A percentile compares a stretch with the other conserved stretches of the same genome.
Conservation (phyloP, 2,888 invertebrate genomes). For the Leucozona laternaria region DNA sequence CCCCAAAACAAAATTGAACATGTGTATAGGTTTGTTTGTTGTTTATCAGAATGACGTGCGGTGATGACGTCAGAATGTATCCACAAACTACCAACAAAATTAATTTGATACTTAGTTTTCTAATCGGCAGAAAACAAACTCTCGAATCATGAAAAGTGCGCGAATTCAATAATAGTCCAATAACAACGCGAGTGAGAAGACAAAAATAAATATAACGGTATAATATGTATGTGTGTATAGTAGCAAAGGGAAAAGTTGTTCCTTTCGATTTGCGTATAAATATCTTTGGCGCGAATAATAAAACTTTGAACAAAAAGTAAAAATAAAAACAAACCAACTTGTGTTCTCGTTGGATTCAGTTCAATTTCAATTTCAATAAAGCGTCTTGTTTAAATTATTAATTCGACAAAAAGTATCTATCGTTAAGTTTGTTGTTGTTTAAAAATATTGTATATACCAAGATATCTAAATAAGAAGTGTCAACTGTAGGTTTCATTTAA, state of each 20-base stretch:
- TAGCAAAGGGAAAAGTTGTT: conserved; percentile 38
- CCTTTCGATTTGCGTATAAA: conserved; percentile 16
- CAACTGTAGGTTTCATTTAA: conserved; percentile 4
- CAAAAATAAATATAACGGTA: conserved; percentile 43
- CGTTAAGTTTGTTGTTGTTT: conserved; percentile 20
- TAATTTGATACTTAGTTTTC: conserved; percentile 23
- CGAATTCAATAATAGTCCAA: conserved; percentile 46
- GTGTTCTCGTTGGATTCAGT: conserved; percentile 38
- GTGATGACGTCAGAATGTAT: conserved; percentile 54
- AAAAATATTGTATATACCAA: neutral
- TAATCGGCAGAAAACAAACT: conserved; percentile 32
- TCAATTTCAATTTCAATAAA: conserved; percentile 19
- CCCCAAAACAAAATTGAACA: conserved; percentile 1
- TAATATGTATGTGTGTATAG: neutral
- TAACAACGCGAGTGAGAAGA: conserved; percentile 21
- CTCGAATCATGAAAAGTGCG: conserved; percentile 51
- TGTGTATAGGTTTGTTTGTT: conserved; percentile 48
- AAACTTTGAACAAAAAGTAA: neutral
- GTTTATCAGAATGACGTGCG: conserved; percentile 55
- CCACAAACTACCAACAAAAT: conserved; percentile 26
- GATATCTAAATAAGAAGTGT: neutral
- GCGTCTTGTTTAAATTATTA: conserved; percentile 10
- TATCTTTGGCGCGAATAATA: conserved; percentile 18
- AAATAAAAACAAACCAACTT: conserved; percentile 36
- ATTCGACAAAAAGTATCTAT: neutral